A percentile compares a stretch with the other conserved stretches of the same genome.
Evolutionary conservation across 1,140 invertebrate species (phyloP).

Genomic region (Druon quercuslanigerum): DNA sequence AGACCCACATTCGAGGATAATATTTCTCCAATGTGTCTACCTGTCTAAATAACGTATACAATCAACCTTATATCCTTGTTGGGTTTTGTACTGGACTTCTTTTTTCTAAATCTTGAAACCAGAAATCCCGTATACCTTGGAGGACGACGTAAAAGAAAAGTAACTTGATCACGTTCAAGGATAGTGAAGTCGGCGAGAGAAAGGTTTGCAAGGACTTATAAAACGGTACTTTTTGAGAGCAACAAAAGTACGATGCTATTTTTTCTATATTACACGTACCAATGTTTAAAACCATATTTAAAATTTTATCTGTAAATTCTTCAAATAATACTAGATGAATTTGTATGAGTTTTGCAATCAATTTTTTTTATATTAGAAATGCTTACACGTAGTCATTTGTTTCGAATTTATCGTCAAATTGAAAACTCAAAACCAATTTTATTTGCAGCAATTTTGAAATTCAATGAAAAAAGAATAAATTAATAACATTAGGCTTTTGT

Average conservation of each 20-base stretch:
- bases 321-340: too few relatives aligned
- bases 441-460: too few relatives aligned
- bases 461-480: too few relatives aligned
- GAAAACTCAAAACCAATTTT: too few relatives aligned
- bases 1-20: too few relatives aligned
- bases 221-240: background rate
- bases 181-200: constrained; percentile 27
- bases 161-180: constrained; percentile 49
- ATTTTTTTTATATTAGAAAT: too few relatives aligned
- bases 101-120: constrained; percentile 56
- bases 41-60: background rate
- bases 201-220: constrained; percentile 32
- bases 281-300: background rate
- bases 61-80: background rate
- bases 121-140: constrained; percentile 53
- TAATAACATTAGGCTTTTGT: too few relatives aligned
- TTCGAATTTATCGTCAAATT: too few relatives aligned
- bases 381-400: too few relatives aligned
- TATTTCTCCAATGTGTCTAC: background rate
- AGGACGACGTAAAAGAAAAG: constrained; percentile 54
- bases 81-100: constrained; percentile 37
- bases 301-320: background rate
- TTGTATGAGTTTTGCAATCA: too few relatives aligned
- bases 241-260: constrained; percentile 8
- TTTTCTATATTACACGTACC: background rate